phyloP scores from a whole-genome alignment of 1,140 invertebrate species.

The Hormaphis cornu region DNA sequence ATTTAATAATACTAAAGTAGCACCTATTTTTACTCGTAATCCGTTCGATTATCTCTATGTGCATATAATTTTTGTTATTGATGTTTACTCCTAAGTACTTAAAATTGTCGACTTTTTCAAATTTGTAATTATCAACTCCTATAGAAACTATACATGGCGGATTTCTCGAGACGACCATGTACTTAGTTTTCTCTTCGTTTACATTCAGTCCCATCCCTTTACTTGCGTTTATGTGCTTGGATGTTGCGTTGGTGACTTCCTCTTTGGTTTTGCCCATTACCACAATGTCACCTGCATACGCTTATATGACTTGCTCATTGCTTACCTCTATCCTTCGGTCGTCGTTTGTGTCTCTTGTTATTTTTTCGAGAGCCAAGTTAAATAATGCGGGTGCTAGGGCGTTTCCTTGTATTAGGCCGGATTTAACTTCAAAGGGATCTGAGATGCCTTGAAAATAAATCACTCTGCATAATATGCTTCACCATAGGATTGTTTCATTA shows the following conservation, averaged over 20 bases:
- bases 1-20: constrained; percentile 1
- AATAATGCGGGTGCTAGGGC: not conserved
- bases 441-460: not conserved
- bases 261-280: constrained; percentile 3
- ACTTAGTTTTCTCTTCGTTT: constrained; percentile 13
- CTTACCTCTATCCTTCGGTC: not conserved
- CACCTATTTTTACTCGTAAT: not conserved
- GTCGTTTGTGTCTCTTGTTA: not conserved
- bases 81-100: not conserved
- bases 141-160: not conserved
- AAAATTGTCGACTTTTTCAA: not conserved
- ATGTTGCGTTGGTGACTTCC: not conserved
- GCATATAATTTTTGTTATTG: not conserved
- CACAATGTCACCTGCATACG: constrained; percentile 29
- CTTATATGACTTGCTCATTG: not conserved
- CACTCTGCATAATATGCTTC: not conserved
- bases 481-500: not conserved
- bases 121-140: not conserved
- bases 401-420: not conserved
- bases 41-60: not conserved
- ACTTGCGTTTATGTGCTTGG: not conserved
- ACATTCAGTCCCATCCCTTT: not conserved
- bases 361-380: not conserved
- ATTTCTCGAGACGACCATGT: not conserved
- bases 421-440: not conserved